Conservation (phyloP, 2,797 vertebrate genomes). For the Siniperca undulata region DNA sequence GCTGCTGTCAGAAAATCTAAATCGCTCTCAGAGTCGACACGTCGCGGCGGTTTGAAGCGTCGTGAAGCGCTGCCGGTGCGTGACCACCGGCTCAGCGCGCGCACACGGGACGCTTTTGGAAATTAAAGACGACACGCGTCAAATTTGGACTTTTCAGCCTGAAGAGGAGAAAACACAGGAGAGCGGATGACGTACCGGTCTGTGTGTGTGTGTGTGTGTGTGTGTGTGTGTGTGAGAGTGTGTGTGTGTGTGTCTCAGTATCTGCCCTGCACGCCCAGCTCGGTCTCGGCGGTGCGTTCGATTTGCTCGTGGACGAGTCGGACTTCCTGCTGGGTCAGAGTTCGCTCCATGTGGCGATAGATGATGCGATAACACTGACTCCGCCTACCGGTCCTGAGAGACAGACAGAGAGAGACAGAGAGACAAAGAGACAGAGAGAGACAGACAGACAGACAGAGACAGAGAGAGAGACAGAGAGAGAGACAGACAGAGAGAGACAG, state of each 20-base stretch:
- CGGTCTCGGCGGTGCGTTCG: conserved; percentile 79
- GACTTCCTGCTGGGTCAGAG: conserved; percentile 91
- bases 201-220: not conserved
- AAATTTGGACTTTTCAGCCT: conserved; percentile 17
- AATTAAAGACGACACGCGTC: conserved; percentile 23
- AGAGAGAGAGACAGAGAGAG: not conserved
- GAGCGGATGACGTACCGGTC: not conserved
- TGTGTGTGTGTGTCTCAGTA: conserved; percentile 80
- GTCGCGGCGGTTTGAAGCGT: not conserved
- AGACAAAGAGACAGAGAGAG: too few relatives aligned
- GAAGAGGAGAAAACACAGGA: not conserved
- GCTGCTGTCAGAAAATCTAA: not conserved
- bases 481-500: not conserved
- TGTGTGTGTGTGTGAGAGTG: conserved; percentile 35
- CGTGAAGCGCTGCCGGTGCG: not conserved
- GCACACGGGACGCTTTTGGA: not conserved
- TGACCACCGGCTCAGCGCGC: not conserved
- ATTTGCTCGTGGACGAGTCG: conserved; percentile 86
- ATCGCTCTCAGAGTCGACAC: not conserved
- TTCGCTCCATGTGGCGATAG: conserved; percentile 95
- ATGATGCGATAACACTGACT: conserved; percentile 93
- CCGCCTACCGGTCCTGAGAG: conserved; percentile 87
- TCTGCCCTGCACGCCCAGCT: conserved; percentile 91
- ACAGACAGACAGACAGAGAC: not conserved
- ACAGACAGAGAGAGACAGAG: not conserved